Evolutionary conservation across 2,113 vertebrate genomes (phyloP), one percentile per base, ranked within the genome.

Genomic region (Xiphorhynchus elegans): DNA sequence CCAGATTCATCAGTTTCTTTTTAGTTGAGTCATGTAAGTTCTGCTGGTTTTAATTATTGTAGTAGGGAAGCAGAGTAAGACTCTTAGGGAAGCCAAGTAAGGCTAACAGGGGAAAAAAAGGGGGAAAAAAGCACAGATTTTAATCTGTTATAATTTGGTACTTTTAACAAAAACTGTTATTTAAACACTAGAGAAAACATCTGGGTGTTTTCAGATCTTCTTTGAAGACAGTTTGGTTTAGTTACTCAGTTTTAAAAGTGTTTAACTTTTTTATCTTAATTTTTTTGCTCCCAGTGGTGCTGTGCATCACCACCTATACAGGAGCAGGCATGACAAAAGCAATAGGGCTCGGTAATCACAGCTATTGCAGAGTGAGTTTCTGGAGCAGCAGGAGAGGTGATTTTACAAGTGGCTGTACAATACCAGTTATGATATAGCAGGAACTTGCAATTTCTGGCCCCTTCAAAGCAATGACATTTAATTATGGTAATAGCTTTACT

Each of bases 401-500:
- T 97, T 97, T 97, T 90, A 91, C 87, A 97, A 95, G 97, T 97
- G 96, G 73, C 89, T 95, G 70, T 97, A 84, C 91, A 95, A 96
- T 97, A 82, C 85, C 84, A 75, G 89, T 77, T 97, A 91, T 94
- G 94, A 88, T 97, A 95, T 72, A 95, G 94, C 89, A 90, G 91
- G 91, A 97, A 96, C 95, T 87, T 93, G 87, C 90, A 96, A 80
- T 96, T 94, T 95, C 87, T 88, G 59, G 78, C 91, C 87, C 89
- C 88, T 96, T 96, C 72, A 44, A 95, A 97, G 87, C 95, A 93
- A 95, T 91, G 94, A 92, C 95, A 94, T 97, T 98, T 98, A 98
- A 97, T 98, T 98, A 97, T 85, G 96, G 78, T 93, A 96, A 96
- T 96, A 90, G 90, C 78, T 93, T 96, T 89, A 59, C 91, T 94